A percentile compares a stretch with the other conserved stretches of the same genome.
Evolutionary conservation across 2,888 invertebrate species (phyloP).

Genomic region (Pachycephus smyrnensis): DNA sequence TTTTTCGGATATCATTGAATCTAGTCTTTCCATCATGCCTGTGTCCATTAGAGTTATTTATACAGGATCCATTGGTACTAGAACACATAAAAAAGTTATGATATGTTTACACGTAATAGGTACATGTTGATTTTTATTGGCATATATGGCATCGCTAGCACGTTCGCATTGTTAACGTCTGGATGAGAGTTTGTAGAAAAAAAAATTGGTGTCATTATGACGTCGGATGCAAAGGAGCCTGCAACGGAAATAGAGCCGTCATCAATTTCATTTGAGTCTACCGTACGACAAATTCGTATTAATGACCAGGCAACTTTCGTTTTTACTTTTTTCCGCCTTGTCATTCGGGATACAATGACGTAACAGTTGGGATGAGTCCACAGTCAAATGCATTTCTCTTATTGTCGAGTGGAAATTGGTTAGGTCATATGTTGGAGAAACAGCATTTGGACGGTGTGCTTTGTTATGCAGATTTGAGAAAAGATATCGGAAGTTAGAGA

Average conservation of each 20-base stretch:
- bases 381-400: conserved; percentile 42
- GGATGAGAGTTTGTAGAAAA: conserved; percentile 19
- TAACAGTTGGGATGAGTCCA: conserved; percentile 49
- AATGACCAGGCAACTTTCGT: conserved; percentile 56
- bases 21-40: not conserved
- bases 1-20: not conserved
- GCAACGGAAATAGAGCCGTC: conserved; percentile 53
- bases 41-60: not conserved
- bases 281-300: conserved; percentile 59
- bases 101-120: not conserved
- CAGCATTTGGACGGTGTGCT: conserved; percentile 23
- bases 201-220: not conserved
- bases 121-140: not conserved
- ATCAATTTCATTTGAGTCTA: conserved; percentile 44
- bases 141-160: not conserved
- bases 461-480: conserved; percentile 23
- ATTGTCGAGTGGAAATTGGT: conserved; percentile 44
- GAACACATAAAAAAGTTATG: not conserved
- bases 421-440: conserved; percentile 32
- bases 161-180: conserved; percentile 16
- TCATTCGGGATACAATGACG: conserved; percentile 44
- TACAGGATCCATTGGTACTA: not conserved
- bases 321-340: conserved; percentile 44
- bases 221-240: conserved; percentile 19
- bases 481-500: not conserved